Conservation (phyloP, 2,797 vertebrate genomes). For the Gastrophryne carolinensis region DNA sequence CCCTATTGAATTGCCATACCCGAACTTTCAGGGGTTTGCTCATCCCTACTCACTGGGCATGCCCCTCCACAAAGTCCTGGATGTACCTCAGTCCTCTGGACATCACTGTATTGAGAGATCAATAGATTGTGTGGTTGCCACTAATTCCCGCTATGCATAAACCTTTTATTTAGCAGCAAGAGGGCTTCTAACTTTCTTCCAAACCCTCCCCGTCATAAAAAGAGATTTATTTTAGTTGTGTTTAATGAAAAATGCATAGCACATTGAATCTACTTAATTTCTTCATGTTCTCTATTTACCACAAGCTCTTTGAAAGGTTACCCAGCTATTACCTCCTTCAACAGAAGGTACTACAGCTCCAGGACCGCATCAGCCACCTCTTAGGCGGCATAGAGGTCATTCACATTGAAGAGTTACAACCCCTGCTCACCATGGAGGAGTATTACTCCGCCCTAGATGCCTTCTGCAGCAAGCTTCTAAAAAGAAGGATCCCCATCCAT, state of each 20-base stretch:
- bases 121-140: too few species aligned
- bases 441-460: conserved; percentile 77
- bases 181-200: too few species aligned
- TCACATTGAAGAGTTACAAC: conserved; percentile 80
- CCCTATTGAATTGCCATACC: too few species aligned
- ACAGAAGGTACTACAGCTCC: conserved; percentile 78
- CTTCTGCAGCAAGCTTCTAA: conserved; percentile 77
- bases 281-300: background rate
- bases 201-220: too few species aligned
- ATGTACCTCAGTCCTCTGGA: too few species aligned
- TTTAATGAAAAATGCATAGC: background rate
- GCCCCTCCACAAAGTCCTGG: too few species aligned
- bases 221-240: too few species aligned
- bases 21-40: too few species aligned
- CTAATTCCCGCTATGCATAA: too few species aligned
- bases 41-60: too few species aligned
- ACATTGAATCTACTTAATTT: background rate
- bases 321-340: conserved; percentile 80
- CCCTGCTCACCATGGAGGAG: conserved; percentile 78
- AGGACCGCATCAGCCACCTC: conserved; percentile 84
- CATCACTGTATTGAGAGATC: too few species aligned
- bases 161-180: too few species aligned
- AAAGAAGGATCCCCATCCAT: conserved; percentile 73
- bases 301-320: conserved; percentile 85
- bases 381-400: conserved; percentile 85